phyloP scores from a whole-genome alignment of 1,140 invertebrate species.

The Periplaneta americana region DNA sequence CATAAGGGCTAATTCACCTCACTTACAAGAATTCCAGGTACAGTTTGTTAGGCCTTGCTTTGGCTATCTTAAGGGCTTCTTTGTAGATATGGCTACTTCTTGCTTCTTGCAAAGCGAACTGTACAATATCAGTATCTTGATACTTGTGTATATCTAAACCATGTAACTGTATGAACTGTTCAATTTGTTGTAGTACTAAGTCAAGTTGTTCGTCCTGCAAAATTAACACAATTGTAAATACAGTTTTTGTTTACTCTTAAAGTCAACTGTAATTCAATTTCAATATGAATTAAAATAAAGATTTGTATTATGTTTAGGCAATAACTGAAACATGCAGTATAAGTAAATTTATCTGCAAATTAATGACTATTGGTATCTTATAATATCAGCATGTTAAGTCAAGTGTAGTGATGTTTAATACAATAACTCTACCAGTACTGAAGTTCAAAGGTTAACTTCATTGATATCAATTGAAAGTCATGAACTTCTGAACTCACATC shows the following conservation, averaged over 20 bases:
- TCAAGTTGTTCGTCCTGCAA: background rate
- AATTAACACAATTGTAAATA: too few species aligned
- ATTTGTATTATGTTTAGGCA: too few species aligned
- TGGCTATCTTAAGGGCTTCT: conserved; percentile 13
- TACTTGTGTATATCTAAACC: conserved; percentile 22
- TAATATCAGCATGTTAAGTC: too few species aligned
- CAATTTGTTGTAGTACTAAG: conserved; percentile 16
- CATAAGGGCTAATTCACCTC: too few species aligned
- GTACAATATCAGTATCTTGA: conserved; percentile 25
- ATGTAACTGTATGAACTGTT: conserved; percentile 23
- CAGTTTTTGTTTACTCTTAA: too few species aligned
- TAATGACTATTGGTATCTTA: too few species aligned
- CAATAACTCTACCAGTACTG: background rate
- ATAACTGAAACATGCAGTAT: too few species aligned
- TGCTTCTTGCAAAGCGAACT: conserved; percentile 23
- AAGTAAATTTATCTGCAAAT: too few species aligned
- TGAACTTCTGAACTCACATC: conserved; percentile 22
- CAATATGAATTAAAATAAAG: too few species aligned
- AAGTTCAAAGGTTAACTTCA: too few species aligned
- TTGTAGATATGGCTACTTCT: conserved; percentile 23
- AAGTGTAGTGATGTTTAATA: background rate
- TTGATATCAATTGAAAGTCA: too few species aligned
- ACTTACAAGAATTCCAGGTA: conserved; percentile 24
- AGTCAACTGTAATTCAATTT: too few species aligned
- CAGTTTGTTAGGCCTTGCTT: background rate